Evolutionary conservation across 1,140 invertebrate genomes (phyloP).

Genomic region (Brachionus rotundiformis): DNA sequence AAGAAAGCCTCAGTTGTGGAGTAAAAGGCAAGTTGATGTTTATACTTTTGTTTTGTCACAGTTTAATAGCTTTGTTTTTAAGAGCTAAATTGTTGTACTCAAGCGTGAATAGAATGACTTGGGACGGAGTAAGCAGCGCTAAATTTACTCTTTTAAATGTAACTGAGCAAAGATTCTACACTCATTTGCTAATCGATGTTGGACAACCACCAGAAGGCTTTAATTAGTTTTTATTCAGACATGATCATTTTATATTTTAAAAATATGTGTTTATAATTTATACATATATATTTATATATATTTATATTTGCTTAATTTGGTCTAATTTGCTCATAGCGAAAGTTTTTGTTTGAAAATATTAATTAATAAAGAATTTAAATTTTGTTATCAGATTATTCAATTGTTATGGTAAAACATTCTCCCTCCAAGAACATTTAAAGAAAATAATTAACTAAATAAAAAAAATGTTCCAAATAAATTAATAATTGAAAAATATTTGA

Average conservation of each 20-base stretch:
- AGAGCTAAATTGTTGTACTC: conserved; percentile 64
- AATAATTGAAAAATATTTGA: not conserved
- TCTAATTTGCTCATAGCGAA: not conserved
- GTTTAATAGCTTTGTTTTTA: conserved; percentile 51
- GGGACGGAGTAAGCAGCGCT: conserved; percentile 67
- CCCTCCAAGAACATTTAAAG: not conserved
- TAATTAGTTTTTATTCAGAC: conserved; percentile 37
- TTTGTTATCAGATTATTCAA: not conserved
- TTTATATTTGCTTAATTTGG: not conserved
- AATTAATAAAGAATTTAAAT: not conserved
- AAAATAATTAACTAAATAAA: not conserved
- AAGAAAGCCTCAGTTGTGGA: conserved; percentile 61
- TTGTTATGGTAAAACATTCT: not conserved
- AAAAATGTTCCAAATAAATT: not conserved
- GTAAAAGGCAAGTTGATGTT: conserved; percentile 58
- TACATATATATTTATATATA: not conserved
- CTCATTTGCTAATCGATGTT: conserved; percentile 66
- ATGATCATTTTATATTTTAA: not conserved
- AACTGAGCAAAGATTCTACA: conserved; percentile 61
- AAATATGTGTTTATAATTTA: not conserved
- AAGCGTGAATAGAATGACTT: conserved; percentile 63
- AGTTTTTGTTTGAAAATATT: not conserved
- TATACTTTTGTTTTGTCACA: conserved; percentile 8
- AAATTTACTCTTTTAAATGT: conserved; percentile 62
- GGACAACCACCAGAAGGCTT: conserved; percentile 62